These are phyloP conservation scores for Drosophila nebulosa DNA, from an alignment of 1,140 invertebrate genomes.

Conservation along the genomic window DNA sequence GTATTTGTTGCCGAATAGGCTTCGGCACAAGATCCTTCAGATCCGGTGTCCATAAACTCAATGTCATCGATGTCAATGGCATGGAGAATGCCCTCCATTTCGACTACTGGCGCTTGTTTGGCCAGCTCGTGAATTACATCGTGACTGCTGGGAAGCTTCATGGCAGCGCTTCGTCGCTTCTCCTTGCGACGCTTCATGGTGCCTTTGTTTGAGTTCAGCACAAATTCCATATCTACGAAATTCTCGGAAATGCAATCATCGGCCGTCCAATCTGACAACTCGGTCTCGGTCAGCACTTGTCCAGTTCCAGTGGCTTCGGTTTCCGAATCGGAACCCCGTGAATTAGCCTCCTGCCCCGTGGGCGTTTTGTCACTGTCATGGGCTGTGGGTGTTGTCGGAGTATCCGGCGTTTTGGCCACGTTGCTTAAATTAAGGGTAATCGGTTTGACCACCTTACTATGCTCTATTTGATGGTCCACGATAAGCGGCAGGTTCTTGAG, in stretches of 20 bases:
- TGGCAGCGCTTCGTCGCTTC: constrained; percentile 59
- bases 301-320: constrained; percentile 85
- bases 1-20: constrained; percentile 83
- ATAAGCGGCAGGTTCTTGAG: constrained; percentile 76
- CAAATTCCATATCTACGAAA: constrained; percentile 85
- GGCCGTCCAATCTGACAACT: constrained; percentile 91
- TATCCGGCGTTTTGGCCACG: constrained; percentile 58
- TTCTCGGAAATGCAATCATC: constrained; percentile 89
- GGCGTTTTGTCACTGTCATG: constrained; percentile 78
- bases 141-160: constrained; percentile 75
- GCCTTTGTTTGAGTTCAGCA: constrained; percentile 83
- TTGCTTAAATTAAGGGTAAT: constrained; percentile 57
- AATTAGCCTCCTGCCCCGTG: constrained; percentile 51
- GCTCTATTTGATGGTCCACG: constrained; percentile 49
- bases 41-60: constrained; percentile 89
- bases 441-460: constrained; percentile 69
- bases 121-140: constrained; percentile 56
- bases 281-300: constrained; percentile 89
- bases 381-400: constrained; percentile 64
- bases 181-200: constrained; percentile 82
- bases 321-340: constrained; percentile 80
- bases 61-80: constrained; percentile 82
- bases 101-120: constrained; percentile 71
- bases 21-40: constrained; percentile 84
- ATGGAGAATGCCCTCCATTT: constrained; percentile 70